These are phyloP conservation scores for Encarsia formosa DNA, from an alignment of 2,888 invertebrate genomes.

Conservation along the genomic window DNA sequence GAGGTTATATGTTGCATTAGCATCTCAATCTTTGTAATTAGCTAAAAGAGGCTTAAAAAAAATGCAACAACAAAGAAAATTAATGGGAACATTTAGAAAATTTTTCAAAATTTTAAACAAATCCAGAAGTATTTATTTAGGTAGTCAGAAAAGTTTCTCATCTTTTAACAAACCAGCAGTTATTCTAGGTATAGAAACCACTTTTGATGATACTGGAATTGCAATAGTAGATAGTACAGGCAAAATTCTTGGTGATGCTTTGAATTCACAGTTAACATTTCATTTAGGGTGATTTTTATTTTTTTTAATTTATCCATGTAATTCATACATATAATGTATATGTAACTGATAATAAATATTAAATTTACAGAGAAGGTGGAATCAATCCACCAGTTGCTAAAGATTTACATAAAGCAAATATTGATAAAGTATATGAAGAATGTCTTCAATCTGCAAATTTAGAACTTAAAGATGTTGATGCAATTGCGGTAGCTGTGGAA, in stretches of 20 bases:
- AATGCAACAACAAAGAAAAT: no score
- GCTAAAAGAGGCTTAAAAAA: no score
- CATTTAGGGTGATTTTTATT: constrained; percentile 71
- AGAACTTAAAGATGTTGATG: constrained; percentile 67
- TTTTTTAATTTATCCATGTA: no score
- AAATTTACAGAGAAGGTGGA: constrained; percentile 68
- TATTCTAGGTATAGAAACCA: constrained; percentile 92
- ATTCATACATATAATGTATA: no score
- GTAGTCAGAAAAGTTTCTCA: constrained; percentile 1
- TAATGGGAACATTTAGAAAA: no score
- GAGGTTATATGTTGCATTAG: no score
- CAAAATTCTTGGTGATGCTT: constrained; percentile 71
- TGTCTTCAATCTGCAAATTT: constrained; percentile 63
- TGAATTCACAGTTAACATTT: constrained; percentile 73
- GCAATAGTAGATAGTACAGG: constrained; percentile 76
- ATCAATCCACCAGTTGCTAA: constrained; percentile 85
- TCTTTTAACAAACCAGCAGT: constrained; percentile 30
- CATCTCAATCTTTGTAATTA: no score
- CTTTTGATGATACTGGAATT: constrained; percentile 95
- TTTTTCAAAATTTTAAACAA: not conserved
- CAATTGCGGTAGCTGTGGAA: constrained; percentile 85
- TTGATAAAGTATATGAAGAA: constrained; percentile 66
- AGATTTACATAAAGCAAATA: constrained; percentile 74
- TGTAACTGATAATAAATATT: no score
- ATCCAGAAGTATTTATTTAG: not conserved